Conservation (phyloP, 2,888 invertebrate species). For the Chrysodeixis includens region DNA sequence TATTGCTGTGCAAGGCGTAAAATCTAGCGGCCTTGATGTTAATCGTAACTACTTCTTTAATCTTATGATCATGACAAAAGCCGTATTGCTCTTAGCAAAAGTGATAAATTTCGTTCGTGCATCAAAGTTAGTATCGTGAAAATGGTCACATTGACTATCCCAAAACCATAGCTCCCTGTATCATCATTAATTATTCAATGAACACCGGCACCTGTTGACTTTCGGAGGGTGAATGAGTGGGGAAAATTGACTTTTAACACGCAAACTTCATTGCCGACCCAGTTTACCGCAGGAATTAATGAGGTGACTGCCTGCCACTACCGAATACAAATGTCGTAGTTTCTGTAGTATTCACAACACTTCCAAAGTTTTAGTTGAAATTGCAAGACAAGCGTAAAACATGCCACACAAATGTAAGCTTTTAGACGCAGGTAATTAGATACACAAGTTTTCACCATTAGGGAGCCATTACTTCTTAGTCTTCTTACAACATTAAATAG, state of each 20-base stretch:
- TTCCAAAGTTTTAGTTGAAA: constrained; percentile 18
- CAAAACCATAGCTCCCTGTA: constrained; percentile 42
- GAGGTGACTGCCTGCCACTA: constrained; percentile 25
- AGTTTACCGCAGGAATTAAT: constrained; percentile 55
- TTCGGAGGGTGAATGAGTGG: constrained; percentile 61
- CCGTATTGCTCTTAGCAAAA: constrained; percentile 13
- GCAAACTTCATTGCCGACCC: constrained; percentile 67
- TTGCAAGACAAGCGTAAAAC: constrained; percentile 28
- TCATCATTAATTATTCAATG: constrained; percentile 78
- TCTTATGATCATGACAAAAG: constrained; percentile 19
- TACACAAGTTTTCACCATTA: constrained; percentile 50
- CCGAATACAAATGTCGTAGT: constrained; percentile 24
- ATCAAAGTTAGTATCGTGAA: constrained; percentile 15
- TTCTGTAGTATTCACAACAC: constrained; percentile 10
- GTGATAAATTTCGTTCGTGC: constrained; percentile 15
- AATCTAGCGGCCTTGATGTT: constrained; percentile 36
- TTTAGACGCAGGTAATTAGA: constrained; percentile 43
- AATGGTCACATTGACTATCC: constrained; percentile 29
- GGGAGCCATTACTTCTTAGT: constrained; percentile 33
- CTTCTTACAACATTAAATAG: constrained; percentile 36
- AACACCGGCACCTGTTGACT: constrained; percentile 78
- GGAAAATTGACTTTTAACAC: constrained; percentile 72
- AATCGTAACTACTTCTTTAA: constrained; percentile 32
- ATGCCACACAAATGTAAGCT: constrained; percentile 31
- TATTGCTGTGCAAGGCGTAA: constrained; percentile 35